phyloP scores from a whole-genome alignment of 1,140 invertebrate species.

The Caenorhabditis remanei region DNA sequence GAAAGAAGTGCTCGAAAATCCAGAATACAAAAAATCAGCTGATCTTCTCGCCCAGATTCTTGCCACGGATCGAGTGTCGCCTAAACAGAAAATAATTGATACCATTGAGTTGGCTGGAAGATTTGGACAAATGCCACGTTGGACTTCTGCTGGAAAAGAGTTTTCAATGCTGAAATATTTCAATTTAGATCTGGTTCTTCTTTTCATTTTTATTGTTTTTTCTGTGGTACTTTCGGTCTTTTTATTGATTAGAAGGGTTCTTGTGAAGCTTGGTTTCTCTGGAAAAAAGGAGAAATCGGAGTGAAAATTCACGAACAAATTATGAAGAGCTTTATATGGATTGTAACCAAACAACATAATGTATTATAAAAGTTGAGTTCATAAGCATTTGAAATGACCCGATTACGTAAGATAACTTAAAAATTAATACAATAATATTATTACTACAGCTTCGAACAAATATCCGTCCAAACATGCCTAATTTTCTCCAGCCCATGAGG shows the following conservation, averaged over 20 bases:
- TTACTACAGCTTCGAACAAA: not conserved
- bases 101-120: constrained; percentile 14
- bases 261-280: constrained; percentile 49
- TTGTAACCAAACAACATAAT: too few relatives aligned
- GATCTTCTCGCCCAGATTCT: constrained; percentile 12
- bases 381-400: too few relatives aligned
- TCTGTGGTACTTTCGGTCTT: not conserved
- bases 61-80: not conserved
- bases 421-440: too few relatives aligned
- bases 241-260: not conserved
- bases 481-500: not conserved
- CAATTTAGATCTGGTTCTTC: constrained; percentile 24
- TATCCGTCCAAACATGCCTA: not conserved
- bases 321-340: too few relatives aligned
- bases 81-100: constrained; percentile 4
- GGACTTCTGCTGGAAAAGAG: constrained; percentile 31
- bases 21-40: constrained; percentile 37
- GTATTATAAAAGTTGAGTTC: too few relatives aligned
- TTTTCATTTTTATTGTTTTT: not conserved
- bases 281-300: constrained; percentile 48
- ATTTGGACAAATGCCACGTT: constrained; percentile 5
- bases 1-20: constrained; percentile 50
- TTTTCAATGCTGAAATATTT: constrained; percentile 40
- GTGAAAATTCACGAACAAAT: not conserved
- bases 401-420: too few relatives aligned